These are phyloP conservation scores for Scyliorhinus canicula DNA, from an alignment of 2,797 vertebrate genomes.

Conservation along the genomic window DNA sequence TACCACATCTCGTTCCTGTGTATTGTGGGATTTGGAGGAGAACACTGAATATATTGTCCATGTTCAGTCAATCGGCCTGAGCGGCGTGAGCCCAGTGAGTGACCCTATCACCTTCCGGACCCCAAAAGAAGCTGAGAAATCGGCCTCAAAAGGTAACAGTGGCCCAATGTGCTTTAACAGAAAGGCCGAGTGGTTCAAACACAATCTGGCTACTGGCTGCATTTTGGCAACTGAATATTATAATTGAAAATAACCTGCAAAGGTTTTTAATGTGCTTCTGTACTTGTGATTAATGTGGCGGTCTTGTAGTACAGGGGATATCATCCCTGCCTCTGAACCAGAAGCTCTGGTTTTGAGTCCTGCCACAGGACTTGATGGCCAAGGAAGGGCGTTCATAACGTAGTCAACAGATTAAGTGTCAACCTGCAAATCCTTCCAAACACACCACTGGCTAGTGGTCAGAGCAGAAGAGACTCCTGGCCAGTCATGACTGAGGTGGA, in stretches of 20 bases:
- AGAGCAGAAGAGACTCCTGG: too few species aligned
- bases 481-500: too few species aligned
- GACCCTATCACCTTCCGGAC: constrained; percentile 87
- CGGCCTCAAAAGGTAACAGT: constrained; percentile 88
- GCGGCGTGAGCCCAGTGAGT: constrained; percentile 83
- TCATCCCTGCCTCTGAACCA: too few species aligned
- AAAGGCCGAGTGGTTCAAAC: not conserved
- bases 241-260: not conserved
- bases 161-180: not conserved
- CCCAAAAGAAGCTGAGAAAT: constrained; percentile 83
- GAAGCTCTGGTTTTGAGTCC: too few species aligned
- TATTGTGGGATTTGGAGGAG: constrained; percentile 89
- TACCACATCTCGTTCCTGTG: constrained; percentile 90
- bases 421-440: too few species aligned
- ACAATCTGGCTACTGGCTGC: not conserved
- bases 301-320: too few species aligned
- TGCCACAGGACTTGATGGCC: too few species aligned
- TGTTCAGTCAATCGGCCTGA: constrained; percentile 88
- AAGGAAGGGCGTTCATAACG: too few species aligned
- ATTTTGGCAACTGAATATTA: not conserved
- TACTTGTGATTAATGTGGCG: not conserved
- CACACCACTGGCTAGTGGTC: too few species aligned
- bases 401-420: too few species aligned
- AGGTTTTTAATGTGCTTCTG: not conserved
- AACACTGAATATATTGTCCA: constrained; percentile 93